Evolutionary conservation across 2,888 invertebrate species (phyloP), one percentile per base, ranked within the genome.

Genomic region (Pristionchus entomophagus): DNA sequence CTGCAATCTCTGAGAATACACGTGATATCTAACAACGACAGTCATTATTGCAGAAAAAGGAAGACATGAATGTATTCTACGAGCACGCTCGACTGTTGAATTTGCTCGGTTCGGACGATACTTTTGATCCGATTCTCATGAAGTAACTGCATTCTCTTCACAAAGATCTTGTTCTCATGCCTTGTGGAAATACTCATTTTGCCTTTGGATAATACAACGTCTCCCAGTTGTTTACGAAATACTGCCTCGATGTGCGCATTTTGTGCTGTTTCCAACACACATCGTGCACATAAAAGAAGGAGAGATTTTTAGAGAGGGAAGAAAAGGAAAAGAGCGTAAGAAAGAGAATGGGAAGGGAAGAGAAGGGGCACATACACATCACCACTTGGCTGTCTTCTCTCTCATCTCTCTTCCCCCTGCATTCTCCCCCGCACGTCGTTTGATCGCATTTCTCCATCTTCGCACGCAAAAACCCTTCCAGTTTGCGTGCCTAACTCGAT

Each of bases 11-110:
- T n/a, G n/a, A n/a, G n/a, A n/a, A n/a, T n/a, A n/a, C n/a, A n/a
- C n/a, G n/a, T n/a, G n/a, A n/a, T n/a, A n/a, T n/a, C n/a, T n/a
- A n/a, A n/a, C n/a, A n/a, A n/a, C n/a, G n/a, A n/a, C n/a, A n/a
- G n/a, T n/a, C n/a, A n/a, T n/a, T n/a, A n/a, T 59, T 26, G 59
- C 59, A 69, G 65, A 69, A 69, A 69, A 8, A 8, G 6, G 65
- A 69, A 22, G 65, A 69, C 65, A 69, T 22, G 32, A 69, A 69
- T 10, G 65, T 35, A 14, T 69, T 69, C 65, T 69, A 35, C 65
- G 65, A 69, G 38, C 26, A 35, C 4, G 10, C 38, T 32, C 65
- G 65, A 35, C 65, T 69, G n/a, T n/a, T n/a, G n/a, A n/a, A n/a
- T n/a, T n/a, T n/a, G n/a, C n/a, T n/a, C n/a, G n/a, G n/a, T n/a